These are phyloP conservation scores for Mormyrus lacerda DNA, from an alignment of 2,113 vertebrate genomes.

Conservation along the genomic window DNA sequence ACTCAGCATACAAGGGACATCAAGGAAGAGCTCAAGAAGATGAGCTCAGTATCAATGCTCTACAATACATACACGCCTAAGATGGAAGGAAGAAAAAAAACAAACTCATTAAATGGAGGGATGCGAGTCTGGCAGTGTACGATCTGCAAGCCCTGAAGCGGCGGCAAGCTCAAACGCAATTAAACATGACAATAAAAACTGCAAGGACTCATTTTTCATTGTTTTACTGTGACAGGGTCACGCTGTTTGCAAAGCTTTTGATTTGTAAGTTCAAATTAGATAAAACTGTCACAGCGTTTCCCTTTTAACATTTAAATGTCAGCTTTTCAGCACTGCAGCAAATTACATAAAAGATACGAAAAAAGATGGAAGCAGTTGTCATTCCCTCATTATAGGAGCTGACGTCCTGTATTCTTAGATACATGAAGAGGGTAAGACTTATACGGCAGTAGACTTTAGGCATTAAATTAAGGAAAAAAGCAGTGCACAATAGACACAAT, in stretches of 20 bases:
- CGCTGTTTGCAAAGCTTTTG: background rate
- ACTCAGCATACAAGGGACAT: background rate
- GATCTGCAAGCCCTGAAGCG: background rate
- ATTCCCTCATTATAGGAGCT: background rate
- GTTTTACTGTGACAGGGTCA: background rate
- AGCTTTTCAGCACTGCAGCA: background rate
- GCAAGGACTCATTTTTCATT: background rate
- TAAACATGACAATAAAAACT: conserved; percentile 12
- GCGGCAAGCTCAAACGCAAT: background rate
- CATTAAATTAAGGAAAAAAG: background rate
- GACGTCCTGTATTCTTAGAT: background rate
- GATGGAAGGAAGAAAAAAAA: background rate
- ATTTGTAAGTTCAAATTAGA: background rate
- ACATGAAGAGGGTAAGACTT: background rate
- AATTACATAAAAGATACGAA: background rate
- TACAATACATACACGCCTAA: background rate
- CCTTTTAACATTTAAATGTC: background rate
- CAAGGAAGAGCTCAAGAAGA: background rate
- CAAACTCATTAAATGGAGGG: background rate
- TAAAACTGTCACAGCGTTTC: background rate
- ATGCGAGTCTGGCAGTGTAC: background rate
- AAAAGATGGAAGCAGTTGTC: background rate
- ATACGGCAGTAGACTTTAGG: background rate
- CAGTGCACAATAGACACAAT: background rate
- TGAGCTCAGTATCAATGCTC: background rate